Evolutionary conservation across 2,888 invertebrate genomes (phyloP).

Genomic region (Metacarcinus magister): DNA sequence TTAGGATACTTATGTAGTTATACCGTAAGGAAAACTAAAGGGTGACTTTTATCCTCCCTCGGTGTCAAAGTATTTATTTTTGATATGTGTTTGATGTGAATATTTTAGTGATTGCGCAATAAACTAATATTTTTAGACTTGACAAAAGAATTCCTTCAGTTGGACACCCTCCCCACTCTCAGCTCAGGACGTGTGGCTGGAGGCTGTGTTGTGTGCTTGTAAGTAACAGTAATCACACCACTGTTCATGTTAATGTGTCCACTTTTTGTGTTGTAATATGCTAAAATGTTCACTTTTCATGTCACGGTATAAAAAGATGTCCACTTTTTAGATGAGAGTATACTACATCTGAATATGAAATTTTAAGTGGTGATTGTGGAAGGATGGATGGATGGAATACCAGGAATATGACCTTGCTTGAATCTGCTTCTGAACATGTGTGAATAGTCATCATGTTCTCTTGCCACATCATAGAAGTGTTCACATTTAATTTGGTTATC

Average conservation of each 20-base stretch:
- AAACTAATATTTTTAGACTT: not conserved
- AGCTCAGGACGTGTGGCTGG: not conserved
- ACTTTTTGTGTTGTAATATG: not conserved
- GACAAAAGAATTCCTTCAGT: not conserved
- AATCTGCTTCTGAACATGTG: too few relatives aligned
- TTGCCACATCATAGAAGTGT: too few relatives aligned
- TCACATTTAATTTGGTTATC: too few relatives aligned
- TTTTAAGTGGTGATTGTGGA: too few relatives aligned
- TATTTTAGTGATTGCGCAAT: not conserved
- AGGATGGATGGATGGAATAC: too few relatives aligned
- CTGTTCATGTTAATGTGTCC: not conserved
- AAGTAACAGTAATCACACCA: not conserved
- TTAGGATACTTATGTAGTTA: not conserved
- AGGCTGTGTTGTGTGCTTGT: not conserved
- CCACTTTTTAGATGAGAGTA: not conserved
- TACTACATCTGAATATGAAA: not conserved
- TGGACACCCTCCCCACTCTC: not conserved
- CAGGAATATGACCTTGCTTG: too few relatives aligned
- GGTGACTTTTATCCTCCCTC: not conserved
- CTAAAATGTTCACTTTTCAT: not conserved
- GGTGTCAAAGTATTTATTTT: not conserved
- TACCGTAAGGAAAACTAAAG: not conserved
- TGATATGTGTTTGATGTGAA: conserved; percentile 36
- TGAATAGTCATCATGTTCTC: too few relatives aligned
- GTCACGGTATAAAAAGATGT: not conserved